These are phyloP conservation scores for Pygoscelis adeliae DNA, from an alignment of 2,113 vertebrate species.

Conservation along the genomic window DNA sequence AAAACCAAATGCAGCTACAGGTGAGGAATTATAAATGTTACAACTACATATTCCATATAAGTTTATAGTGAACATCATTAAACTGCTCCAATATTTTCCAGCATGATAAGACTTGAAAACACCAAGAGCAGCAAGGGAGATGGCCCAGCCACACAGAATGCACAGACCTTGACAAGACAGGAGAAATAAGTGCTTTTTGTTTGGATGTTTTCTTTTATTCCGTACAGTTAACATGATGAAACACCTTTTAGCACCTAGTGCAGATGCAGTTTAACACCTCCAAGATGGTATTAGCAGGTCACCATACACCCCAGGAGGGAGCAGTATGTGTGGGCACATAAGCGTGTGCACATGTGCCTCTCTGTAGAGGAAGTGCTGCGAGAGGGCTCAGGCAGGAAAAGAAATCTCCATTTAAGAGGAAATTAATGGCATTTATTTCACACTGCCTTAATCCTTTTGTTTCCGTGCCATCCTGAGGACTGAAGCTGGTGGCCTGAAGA, in stretches of 20 bases:
- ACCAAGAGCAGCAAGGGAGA: not conserved
- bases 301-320: not conserved
- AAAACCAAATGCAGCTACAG: not conserved
- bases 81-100: not conserved
- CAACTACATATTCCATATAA: not conserved
- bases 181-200: constrained; percentile 13
- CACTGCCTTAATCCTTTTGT: not conserved
- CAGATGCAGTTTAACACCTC: constrained; percentile 33
- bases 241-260: constrained; percentile 60
- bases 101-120: not conserved
- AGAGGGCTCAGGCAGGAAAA: not conserved
- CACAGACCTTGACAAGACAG: not conserved
- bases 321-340: not conserved
- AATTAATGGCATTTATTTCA: not conserved
- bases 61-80: not conserved
- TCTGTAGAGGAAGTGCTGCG: not conserved
- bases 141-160: not conserved
- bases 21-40: not conserved
- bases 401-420: not conserved
- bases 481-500: not conserved
- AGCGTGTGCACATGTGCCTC: not conserved
- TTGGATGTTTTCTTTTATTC: not conserved
- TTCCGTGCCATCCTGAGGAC: not conserved
- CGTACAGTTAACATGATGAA: not conserved
- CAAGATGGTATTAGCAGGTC: not conserved